Evolutionary conservation across 1,140 invertebrate genomes (phyloP), one percentile per base, ranked within the genome.

Genomic region (Drosophila willistoni): DNA sequence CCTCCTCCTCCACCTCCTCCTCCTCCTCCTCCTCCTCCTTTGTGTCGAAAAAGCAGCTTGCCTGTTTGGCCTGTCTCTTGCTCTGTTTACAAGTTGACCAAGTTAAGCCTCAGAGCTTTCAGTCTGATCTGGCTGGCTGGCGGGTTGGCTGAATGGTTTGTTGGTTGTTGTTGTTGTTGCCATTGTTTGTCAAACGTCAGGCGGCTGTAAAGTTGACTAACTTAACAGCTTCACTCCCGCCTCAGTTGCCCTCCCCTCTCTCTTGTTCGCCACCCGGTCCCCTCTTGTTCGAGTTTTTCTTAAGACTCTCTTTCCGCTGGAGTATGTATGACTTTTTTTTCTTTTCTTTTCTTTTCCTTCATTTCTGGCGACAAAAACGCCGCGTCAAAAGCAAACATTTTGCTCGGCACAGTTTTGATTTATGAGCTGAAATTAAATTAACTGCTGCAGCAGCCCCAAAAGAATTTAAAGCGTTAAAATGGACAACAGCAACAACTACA

Each of bases 381-480:
- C 83, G 82, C 83, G 82, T 87, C 83, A 89, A 90, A 90, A 90
- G 76, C 82, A 90, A 90, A 90, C 82, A 90, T 90, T 86, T 80
- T 87, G 80, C 79, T 79, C 83, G 79, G 86, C 86, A 90, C 75
- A 90, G 79, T 90, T 90, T 90, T 90, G 86, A 90, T 90, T 90
- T 90, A 90, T 90, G 86, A 87, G 87, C 82, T 87, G 79, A 90
- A 90, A 90, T 90, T 87, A 87, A 90, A 90, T 90, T 83, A 87
- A 90, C 79, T 84, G 85, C 72, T 68, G 65, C 76, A 77, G 56
- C 69, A 79, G 61, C 76, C 42, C 74, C 66, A 64, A 68, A 82
- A 77, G 82, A 86, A 86, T 86, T 86, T 82, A 72, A 86, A 79
- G 82, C 82, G 78, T 76, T 86, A 83, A 85, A 85, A 79, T 86